A percentile compares a stretch with the other conserved stretches of the same genome.
These are phyloP conservation scores for Conchocele bisecta DNA, from an alignment of 2,888 invertebrate genomes.

Conservation along the genomic window DNA sequence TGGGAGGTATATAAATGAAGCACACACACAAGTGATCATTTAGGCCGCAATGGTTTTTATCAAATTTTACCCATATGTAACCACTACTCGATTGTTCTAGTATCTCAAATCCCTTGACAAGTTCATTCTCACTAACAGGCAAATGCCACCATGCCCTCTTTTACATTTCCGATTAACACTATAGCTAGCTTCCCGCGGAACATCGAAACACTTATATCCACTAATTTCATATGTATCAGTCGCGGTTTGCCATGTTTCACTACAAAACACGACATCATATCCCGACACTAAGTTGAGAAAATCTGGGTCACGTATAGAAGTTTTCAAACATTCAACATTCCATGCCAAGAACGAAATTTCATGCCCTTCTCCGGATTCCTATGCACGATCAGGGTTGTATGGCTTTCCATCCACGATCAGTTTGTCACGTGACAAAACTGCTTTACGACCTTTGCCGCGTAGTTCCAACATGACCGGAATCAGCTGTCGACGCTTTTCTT, in stretches of 20 bases:
- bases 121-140: background rate
- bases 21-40: background rate
- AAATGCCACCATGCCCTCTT: constrained; percentile 13
- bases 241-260: constrained; percentile 7
- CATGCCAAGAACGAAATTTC: background rate
- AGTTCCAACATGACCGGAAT: no score
- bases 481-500: no score
- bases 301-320: constrained; percentile 1
- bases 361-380: background rate
- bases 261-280: constrained; percentile 9
- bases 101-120: background rate
- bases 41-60: background rate
- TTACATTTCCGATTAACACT: background rate
- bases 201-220: constrained; percentile 3
- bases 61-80: background rate
- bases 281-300: background rate
- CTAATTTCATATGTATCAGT: background rate
- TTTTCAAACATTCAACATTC: constrained; percentile 6
- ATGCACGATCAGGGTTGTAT: no score
- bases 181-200: no score
- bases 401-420: no score
- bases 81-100: background rate
- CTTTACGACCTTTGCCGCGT: no score
- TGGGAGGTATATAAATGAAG: constrained; percentile 9
- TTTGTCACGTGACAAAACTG: no score